Evolutionary conservation across 2,888 invertebrate species (phyloP), one percentile per base, ranked within the genome.

Genomic region (Cryptocephalus primarius): DNA sequence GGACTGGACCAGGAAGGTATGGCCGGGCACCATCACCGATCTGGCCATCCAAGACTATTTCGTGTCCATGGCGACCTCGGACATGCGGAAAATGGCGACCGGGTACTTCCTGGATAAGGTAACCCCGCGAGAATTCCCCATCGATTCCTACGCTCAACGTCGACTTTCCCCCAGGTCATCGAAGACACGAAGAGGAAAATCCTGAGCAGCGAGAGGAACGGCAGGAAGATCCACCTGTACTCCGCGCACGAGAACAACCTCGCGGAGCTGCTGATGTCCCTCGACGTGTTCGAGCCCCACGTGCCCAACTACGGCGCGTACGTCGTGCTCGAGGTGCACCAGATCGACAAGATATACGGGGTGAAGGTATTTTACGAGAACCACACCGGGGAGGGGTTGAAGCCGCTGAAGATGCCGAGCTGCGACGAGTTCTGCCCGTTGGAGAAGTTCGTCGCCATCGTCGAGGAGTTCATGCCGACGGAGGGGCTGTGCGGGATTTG

Each of bases 241-340:
- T 69, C 74, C 9, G 74, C 70, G 2, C 79, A 79, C 58, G 78
- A 79, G 54, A 69, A 72, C 1, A 77, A 75, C 12, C 59, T 79
- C 8, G 69, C 72, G 1, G 63, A 71, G 10, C 44, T 77, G 10
- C 60, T 77, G 11, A 58, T 60, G 9, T 66, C 72, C 32, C 61
- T 78, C 8, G 64, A 64, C 1, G 63, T 75, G 10, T 77, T 66
- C 55, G 55, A 69, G 38, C 65, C 66, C 0, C 70, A 72, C 43
- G 47, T 61, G 31, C 63, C 64, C 1, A 54, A 56, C 9, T 63
- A 62, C 50, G 61, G 58, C 8, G 54, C 60, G 1, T 58, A 60
- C 34, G 47, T 64, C 33, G 45, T 60, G 11, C 38, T 63, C n/a
- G 64, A 64, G 47, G 51, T 64, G 4, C 62, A 63, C 43, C 42